These are phyloP conservation scores for Plecturocebus donacophilus DNA, from an alignment of 2,113 vertebrate genomes.

Conservation along the genomic window DNA sequence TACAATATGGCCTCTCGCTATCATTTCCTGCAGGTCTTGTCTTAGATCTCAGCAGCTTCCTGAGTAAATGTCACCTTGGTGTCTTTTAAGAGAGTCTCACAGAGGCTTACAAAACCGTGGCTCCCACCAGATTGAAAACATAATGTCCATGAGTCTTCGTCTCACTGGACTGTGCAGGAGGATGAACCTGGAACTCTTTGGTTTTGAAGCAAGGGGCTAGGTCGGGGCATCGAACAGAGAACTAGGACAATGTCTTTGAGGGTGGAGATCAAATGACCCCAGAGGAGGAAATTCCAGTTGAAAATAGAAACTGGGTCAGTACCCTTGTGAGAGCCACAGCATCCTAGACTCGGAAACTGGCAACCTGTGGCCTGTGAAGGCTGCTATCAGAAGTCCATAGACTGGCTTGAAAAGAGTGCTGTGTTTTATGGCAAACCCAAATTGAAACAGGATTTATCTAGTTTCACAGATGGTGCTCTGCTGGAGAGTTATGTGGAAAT, in stretches of 20 bases:
- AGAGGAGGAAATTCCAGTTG: slow-evolving; percentile 68
- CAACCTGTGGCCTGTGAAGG: neutral
- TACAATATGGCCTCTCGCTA: slow-evolving; percentile 69
- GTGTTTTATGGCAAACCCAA: neutral
- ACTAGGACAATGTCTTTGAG: slow-evolving; percentile 38
- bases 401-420: neutral
- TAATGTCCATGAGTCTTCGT: neutral
- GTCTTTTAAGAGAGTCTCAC: slow-evolving; percentile 48
- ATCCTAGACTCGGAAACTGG: neutral
- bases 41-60: slow-evolving; percentile 65
- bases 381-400: neutral
- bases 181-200: neutral
- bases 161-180: neutral
- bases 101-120: neutral
- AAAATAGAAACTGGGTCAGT: slow-evolving; percentile 60
- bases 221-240: slow-evolving; percentile 1
- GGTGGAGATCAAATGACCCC: slow-evolving; percentile 43
- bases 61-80: slow-evolving; percentile 63
- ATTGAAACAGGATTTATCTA: neutral
- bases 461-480: neutral
- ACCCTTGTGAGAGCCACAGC: neutral
- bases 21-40: slow-evolving; percentile 68
- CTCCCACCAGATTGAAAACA: neutral
- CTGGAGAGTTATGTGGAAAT: slow-evolving; percentile 24
- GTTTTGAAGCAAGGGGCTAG: neutral